Conservation (phyloP, 2,113 vertebrate species). For the Thunnus maccoyii region DNA sequence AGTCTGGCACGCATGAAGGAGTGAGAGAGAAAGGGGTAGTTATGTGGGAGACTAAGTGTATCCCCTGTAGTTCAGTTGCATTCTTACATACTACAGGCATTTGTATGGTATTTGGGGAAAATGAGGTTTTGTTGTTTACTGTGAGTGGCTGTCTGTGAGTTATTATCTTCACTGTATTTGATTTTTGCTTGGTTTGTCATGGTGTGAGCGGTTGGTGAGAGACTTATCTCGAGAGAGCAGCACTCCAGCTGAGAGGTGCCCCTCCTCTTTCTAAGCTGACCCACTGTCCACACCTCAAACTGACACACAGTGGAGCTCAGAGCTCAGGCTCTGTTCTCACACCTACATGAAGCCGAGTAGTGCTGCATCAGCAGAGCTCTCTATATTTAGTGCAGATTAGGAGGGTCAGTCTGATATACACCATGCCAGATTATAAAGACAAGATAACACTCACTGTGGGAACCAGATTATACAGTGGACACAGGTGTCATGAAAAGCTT, state of each 20-base stretch:
- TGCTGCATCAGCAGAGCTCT: constrained; percentile 58
- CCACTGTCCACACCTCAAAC: constrained; percentile 52
- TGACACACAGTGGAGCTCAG: constrained; percentile 7
- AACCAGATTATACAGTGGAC: neutral
- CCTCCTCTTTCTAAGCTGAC: constrained; percentile 11
- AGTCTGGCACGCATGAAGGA: constrained; percentile 38
- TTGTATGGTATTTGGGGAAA: constrained; percentile 7
- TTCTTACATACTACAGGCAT: constrained; percentile 45
- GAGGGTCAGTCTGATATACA: constrained; percentile 14
- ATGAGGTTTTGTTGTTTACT: constrained; percentile 17
- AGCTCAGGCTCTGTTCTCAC: constrained; percentile 17
- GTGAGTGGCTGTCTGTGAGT: neutral
- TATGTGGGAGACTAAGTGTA: constrained; percentile 4
- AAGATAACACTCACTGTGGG: constrained; percentile 13
- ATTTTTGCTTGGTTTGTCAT: constrained; percentile 1
- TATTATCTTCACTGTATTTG: constrained; percentile 18
- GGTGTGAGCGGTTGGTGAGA: neutral
- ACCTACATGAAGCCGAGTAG: neutral
- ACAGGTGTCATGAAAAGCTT: neutral
- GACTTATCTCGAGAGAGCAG: constrained; percentile 53
- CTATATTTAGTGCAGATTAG: constrained; percentile 66
- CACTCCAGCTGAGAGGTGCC: neutral
- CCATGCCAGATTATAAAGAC: constrained; percentile 39
- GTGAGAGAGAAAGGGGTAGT: neutral
- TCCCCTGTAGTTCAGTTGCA: constrained; percentile 39